A percentile compares a stretch with the other conserved stretches of the same genome.
Evolutionary conservation across 2,113 vertebrate species (phyloP).

Genomic region (Atherinomorus stipes): DNA sequence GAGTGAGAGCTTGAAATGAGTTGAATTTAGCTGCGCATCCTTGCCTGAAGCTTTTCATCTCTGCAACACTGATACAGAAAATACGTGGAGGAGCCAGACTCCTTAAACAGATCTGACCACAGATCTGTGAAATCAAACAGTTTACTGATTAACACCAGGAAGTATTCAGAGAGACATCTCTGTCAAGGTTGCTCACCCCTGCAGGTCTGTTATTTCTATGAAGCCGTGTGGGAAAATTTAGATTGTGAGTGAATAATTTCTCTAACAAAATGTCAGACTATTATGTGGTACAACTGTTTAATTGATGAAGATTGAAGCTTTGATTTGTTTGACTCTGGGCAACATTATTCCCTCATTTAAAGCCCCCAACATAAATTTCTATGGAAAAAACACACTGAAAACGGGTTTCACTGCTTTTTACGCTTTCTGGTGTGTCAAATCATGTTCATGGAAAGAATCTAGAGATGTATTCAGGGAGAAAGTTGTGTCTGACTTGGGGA

Average conservation of each 20-base stretch:
- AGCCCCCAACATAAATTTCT: too few relatives aligned
- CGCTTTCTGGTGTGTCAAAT: too few relatives aligned
- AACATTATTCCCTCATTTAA: background rate
- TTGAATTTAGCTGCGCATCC: conserved; percentile 32
- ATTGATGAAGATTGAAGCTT: too few relatives aligned
- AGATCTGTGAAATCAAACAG: conserved; percentile 59
- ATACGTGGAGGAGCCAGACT: conserved; percentile 34
- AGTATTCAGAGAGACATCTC: conserved; percentile 14
- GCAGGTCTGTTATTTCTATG: conserved; percentile 4
- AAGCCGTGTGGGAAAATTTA: background rate
- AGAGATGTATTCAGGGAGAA: too few relatives aligned
- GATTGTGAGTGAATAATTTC: background rate
- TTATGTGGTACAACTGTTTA: background rate
- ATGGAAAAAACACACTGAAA: too few relatives aligned
- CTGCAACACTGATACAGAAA: conserved; percentile 28
- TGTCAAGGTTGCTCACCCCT: background rate
- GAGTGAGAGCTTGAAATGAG: conserved; percentile 12
- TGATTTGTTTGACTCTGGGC: background rate
- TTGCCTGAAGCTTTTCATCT: conserved; percentile 28
- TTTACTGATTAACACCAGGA: conserved; percentile 55
- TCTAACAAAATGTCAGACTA: background rate
- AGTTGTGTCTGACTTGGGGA: too few relatives aligned
- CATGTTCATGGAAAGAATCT: too few relatives aligned
- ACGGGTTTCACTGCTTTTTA: too few relatives aligned
- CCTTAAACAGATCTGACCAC: conserved; percentile 44